phyloP scores from a whole-genome alignment of 2,888 invertebrate genomes.

The Acrocyrtus sp. region DNA sequence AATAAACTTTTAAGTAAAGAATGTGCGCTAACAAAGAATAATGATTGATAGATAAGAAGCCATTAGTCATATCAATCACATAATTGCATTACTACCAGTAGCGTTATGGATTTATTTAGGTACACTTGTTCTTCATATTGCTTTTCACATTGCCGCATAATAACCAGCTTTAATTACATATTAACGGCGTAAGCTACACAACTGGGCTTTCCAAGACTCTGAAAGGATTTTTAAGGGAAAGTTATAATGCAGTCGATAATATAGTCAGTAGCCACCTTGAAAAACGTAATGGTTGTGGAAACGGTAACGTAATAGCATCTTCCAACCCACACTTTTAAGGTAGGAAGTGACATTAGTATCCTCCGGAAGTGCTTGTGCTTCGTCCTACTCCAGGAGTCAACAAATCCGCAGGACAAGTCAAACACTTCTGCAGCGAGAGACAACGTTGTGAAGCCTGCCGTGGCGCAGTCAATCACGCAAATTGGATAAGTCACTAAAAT shows the following conservation, averaged over 20 bases:
- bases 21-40: too few species aligned
- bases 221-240: conserved; percentile 34
- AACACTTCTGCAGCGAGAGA: conserved; percentile 41
- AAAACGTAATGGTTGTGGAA: conserved; percentile 49
- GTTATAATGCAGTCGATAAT: conserved; percentile 54
- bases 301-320: conserved; percentile 42
- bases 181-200: neutral
- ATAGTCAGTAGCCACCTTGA: conserved; percentile 40
- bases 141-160: neutral
- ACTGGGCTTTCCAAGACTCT: neutral
- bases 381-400: conserved; percentile 50
- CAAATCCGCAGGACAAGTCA: conserved; percentile 43
- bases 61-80: too few species aligned
- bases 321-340: conserved; percentile 46
- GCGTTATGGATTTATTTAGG: neutral
- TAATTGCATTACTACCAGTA: too few species aligned
- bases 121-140: neutral
- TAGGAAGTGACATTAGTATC: conserved; percentile 36
- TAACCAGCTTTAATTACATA: neutral
- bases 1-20: too few species aligned
- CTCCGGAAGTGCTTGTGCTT: conserved; percentile 45
- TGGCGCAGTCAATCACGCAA: conserved; percentile 32
- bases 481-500: conserved; percentile 41
- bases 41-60: too few species aligned
- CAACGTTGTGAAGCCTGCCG: conserved; percentile 44